Evolutionary conservation across 1,140 invertebrate species (phyloP), one percentile per base, ranked within the genome.

Genomic region (Mycetomoellerius zeteki): DNA sequence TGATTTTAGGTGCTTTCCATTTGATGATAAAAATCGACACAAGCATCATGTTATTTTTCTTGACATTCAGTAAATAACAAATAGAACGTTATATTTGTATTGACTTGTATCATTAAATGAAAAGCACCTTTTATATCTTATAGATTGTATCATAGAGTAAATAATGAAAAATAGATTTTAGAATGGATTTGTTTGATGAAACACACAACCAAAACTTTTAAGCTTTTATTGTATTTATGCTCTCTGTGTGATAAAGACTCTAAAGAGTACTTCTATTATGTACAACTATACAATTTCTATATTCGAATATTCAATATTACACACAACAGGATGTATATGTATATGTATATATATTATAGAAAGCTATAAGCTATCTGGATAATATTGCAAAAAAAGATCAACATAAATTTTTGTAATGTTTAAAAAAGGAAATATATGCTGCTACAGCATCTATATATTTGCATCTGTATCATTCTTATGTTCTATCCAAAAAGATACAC

Each of bases 211-310:
- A 90, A 88, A 90, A 81, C 60, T 33, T 30, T 54, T 65, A 60
- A 84, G 37, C 85, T 81, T 71, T 24, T 69, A 60, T 50, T 67
- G 67, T 52, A 76, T 82, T 64, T 21, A 47, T 71, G 24, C 5
- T 14, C 54, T 69, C 37, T 21, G n/a, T n/a, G n/a, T n/a, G 54
- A 56, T 62, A 54, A 78, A 33, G 43, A 62, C 33, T 78, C 82
- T 72, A 69, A 65, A 88, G 69, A 86, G 54, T 27, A 67, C 47
- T 58, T 71, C 37, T 24, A 37, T 69, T 90, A 89, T 90, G 69
- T 90, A 90, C 89, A 90, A 80, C 80, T 90, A 88, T 90, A 90
- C 89, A 90, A 76, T 33, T 89, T 77, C 58, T 87, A 85, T 81
- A 71, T 58, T 90, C 50, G 67, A 47, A 43, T 43, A 43, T 73